phyloP scores from a whole-genome alignment of 1,140 invertebrate genomes.

The Stegodyphus mimosarum region DNA sequence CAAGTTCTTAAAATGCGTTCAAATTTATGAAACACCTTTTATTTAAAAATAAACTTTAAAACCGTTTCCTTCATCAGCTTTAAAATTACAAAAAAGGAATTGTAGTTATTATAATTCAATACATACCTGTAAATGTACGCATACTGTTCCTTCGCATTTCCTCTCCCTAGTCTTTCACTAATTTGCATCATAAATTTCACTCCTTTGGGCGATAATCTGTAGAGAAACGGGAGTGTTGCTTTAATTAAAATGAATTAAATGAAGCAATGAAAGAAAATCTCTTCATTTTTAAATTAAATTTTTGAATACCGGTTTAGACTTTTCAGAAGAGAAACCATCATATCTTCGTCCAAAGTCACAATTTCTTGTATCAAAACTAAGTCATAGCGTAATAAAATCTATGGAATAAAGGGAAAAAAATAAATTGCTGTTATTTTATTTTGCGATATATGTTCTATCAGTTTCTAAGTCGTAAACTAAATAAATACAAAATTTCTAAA shows the following conservation, averaged over 20 bases:
- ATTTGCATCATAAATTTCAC: conserved; percentile 27
- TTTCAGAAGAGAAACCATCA: conserved; percentile 33
- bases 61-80: too few species aligned
- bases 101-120: too few species aligned
- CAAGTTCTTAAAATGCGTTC: too few species aligned
- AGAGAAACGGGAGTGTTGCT: background rate
- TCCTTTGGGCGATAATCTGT: background rate
- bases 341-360: conserved; percentile 13
- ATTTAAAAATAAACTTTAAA: too few species aligned
- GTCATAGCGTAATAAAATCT: conserved; percentile 45
- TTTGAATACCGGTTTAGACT: conserved; percentile 41
- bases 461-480: too few species aligned
- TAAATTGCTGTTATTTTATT: too few species aligned
- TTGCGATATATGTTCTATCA: too few species aligned
- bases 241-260: background rate
- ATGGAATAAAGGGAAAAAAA: too few species aligned
- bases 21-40: too few species aligned
- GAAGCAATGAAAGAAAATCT: background rate
- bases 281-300: background rate
- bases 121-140: conserved; percentile 49
- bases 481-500: too few species aligned
- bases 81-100: too few species aligned
- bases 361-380: conserved; percentile 42
- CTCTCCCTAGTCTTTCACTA: conserved; percentile 51
- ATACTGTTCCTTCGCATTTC: conserved; percentile 53